These are phyloP conservation scores for Tonatia bakeri DNA, from an alignment of 2,113 vertebrate species.

Conservation along the genomic window DNA sequence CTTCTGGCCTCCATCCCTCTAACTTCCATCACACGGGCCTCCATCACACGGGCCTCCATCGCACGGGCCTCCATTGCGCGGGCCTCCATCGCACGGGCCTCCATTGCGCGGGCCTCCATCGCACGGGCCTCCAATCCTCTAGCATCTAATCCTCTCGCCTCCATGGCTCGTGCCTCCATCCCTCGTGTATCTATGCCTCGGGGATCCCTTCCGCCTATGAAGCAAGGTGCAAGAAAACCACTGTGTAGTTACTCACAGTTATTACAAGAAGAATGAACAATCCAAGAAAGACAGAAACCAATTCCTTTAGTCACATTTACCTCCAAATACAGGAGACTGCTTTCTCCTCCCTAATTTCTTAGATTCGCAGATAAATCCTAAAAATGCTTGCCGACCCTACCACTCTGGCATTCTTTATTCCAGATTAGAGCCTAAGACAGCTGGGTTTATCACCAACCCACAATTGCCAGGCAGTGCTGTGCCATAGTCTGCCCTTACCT, in stretches of 20 bases:
- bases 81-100: constrained; percentile 85
- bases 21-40: constrained; percentile 85
- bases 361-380: constrained; percentile 31
- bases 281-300: constrained; percentile 14
- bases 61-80: constrained; percentile 85
- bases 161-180: constrained; percentile 88
- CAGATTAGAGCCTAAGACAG: background rate
- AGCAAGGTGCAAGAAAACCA: constrained; percentile 59
- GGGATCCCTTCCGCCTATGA: constrained; percentile 86
- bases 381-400: background rate
- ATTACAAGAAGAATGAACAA: background rate
- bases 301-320: background rate
- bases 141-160: constrained; percentile 79
- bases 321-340: background rate
- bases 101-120: constrained; percentile 82
- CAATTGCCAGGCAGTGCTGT: background rate
- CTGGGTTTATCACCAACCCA: background rate
- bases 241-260: background rate
- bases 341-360: background rate
- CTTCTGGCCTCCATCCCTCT: constrained; percentile 85
- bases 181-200: constrained; percentile 84
- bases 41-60: constrained; percentile 82
- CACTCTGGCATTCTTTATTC: background rate
- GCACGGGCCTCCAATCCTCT: constrained; percentile 81
- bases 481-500: constrained; percentile 79